A percentile compares a stretch with the other conserved stretches of the same genome.
Evolutionary conservation across 2,113 vertebrate species (phyloP).

Genomic region (Pithys albifrons): DNA sequence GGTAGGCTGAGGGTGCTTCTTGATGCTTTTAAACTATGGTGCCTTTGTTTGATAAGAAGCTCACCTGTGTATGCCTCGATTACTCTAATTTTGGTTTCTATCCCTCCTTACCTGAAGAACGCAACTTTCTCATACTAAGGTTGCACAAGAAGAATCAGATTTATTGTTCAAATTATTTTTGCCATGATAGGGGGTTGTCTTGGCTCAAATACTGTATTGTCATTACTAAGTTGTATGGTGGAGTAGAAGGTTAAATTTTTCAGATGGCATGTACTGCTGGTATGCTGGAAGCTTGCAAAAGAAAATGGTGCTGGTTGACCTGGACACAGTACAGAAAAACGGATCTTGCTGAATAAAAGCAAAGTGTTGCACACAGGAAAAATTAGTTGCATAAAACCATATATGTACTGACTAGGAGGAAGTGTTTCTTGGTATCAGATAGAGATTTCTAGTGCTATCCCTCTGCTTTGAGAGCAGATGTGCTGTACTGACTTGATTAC

Average conservation of each 20-base stretch:
- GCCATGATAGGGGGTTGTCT: neutral
- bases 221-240: neutral
- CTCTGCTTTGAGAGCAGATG: neutral
- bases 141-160: neutral
- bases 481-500: neutral
- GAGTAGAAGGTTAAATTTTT: neutral
- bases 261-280: neutral
- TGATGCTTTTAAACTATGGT: neutral
- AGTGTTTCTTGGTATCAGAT: neutral
- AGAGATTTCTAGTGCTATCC: neutral
- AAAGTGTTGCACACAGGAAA: neutral
- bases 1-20: neutral
- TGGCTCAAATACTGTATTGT: neutral
- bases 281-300: neutral
- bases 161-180: neutral
- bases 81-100: neutral
- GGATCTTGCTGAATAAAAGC: neutral
- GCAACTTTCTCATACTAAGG: neutral
- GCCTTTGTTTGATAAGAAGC: neutral
- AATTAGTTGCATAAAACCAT: neutral
- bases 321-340: neutral
- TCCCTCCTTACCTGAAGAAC: neutral
- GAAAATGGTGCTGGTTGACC: neutral
- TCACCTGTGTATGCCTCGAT: neutral
- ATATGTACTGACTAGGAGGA: neutral